Conservation (phyloP, 2,113 vertebrate genomes). For the Parus major region DNA sequence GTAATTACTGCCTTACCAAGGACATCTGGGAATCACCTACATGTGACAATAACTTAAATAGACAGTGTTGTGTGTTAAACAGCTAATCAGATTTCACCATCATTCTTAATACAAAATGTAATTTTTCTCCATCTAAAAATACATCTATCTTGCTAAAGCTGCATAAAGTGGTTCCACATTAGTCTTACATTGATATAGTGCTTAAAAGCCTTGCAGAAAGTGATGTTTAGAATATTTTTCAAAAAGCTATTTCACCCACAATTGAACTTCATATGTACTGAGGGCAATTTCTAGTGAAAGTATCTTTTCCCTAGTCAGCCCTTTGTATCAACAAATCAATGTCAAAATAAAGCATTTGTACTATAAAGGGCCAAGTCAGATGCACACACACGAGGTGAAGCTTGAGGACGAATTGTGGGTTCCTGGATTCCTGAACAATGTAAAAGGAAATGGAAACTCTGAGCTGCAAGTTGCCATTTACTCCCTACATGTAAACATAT, state of each 20-base stretch:
- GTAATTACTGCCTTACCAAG: neutral
- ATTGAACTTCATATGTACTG: slow-evolving; percentile 6
- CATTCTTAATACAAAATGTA: neutral
- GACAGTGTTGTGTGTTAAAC: neutral
- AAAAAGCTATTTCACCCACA: neutral
- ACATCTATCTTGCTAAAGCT: neutral
- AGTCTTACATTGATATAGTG: neutral
- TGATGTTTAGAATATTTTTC: neutral
- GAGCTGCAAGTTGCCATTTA: slow-evolving; percentile 48
- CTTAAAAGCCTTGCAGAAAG: neutral
- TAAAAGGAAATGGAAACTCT: slow-evolving; percentile 70
- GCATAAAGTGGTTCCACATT: neutral
- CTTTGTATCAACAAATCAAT: slow-evolving; percentile 24
- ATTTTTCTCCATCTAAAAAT: slow-evolving; percentile 14
- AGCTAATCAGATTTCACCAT: slow-evolving; percentile 22
- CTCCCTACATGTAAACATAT: slow-evolving; percentile 61
- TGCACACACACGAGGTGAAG: neutral
- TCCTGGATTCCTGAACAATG: slow-evolving; percentile 40
- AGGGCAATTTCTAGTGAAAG: slow-evolving; percentile 20
- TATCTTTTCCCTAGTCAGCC: neutral
- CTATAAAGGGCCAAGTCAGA: slow-evolving; percentile 3
- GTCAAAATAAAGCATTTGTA: slow-evolving; percentile 21
- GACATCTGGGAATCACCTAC: neutral
- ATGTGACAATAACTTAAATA: slow-evolving; percentile 15
- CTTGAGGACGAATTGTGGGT: neutral